Conservation (phyloP, 2,113 vertebrate genomes). For the Copsychus sechellarum region DNA sequence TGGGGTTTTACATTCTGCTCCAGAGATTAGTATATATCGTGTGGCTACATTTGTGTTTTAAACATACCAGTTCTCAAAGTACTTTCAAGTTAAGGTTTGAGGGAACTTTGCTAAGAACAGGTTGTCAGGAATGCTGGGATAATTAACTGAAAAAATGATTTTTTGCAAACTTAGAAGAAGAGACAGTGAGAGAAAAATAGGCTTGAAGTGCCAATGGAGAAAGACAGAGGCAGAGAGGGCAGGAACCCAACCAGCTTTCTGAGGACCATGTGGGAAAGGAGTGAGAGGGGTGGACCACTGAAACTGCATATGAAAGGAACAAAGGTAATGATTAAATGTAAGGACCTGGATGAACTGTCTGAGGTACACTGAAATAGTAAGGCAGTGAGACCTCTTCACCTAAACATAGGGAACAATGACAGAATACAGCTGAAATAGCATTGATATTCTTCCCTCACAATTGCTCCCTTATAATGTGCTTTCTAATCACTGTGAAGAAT, state of each 20-base stretch:
- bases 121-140: not conserved
- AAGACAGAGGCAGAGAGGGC: not conserved
- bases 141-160: not conserved
- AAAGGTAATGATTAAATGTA: not conserved
- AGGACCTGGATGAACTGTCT: not conserved
- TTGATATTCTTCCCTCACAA: not conserved
- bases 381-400: not conserved
- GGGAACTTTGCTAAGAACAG: not conserved
- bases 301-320: not conserved
- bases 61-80: not conserved
- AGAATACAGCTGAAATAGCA: not conserved
- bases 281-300: not conserved
- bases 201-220: not conserved
- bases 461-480: not conserved
- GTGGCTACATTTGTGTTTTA: not conserved
- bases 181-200: not conserved
- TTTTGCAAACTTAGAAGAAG: not conserved
- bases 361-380: not conserved
- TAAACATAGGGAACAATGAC: not conserved
- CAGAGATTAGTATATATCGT: slow-evolving; percentile 1
- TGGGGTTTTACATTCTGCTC: slow-evolving; percentile 54
- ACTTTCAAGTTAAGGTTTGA: not conserved
- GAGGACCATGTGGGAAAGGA: not conserved
- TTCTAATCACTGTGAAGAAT: not conserved
- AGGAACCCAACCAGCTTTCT: not conserved